phyloP scores from a whole-genome alignment of 2,888 invertebrate genomes.

The Pediacus dermestoides region DNA sequence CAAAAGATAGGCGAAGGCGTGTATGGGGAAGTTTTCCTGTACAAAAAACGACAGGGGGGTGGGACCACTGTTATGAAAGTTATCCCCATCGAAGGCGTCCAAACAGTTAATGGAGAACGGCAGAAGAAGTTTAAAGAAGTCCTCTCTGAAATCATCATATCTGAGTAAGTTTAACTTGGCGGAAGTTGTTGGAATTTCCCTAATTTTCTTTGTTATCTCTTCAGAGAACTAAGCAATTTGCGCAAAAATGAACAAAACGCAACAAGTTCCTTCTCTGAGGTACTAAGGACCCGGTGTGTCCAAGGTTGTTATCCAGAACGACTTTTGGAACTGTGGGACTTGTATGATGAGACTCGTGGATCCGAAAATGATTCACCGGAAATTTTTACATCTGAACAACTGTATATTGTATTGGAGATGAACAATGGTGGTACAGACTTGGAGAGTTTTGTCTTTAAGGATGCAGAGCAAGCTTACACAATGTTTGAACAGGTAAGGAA shows the following conservation, averaged over 20 bases:
- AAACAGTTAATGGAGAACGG: constrained; percentile 78
- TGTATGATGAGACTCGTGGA: constrained; percentile 67
- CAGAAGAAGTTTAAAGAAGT: constrained; percentile 88
- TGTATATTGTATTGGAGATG: constrained; percentile 80
- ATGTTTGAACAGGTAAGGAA: constrained; percentile 75
- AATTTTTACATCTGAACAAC: constrained; percentile 68
- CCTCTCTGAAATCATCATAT: constrained; percentile 86
- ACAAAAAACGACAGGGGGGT: constrained; percentile 55
- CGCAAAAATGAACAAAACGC: constrained; percentile 58
- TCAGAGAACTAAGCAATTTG: constrained; percentile 74
- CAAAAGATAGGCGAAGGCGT: constrained; percentile 94
- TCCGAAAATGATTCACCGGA: constrained; percentile 83
- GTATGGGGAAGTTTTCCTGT: constrained; percentile 89
- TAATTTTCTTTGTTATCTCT: too few species aligned
- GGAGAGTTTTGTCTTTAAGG: constrained; percentile 72
- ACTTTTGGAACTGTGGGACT: constrained; percentile 78
- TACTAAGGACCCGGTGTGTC: constrained; percentile 67
- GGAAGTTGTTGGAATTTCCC: too few species aligned
- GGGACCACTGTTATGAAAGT: constrained; percentile 73
- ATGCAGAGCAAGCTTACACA: constrained; percentile 68
- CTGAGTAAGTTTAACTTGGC: too few species aligned
- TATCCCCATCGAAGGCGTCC: constrained; percentile 85
- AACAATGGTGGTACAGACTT: constrained; percentile 82
- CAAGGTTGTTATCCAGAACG: constrained; percentile 75
- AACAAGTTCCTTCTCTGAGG: constrained; percentile 69